phyloP scores from a whole-genome alignment of 1,140 invertebrate species.

The Panulirus ornatus region DNA sequence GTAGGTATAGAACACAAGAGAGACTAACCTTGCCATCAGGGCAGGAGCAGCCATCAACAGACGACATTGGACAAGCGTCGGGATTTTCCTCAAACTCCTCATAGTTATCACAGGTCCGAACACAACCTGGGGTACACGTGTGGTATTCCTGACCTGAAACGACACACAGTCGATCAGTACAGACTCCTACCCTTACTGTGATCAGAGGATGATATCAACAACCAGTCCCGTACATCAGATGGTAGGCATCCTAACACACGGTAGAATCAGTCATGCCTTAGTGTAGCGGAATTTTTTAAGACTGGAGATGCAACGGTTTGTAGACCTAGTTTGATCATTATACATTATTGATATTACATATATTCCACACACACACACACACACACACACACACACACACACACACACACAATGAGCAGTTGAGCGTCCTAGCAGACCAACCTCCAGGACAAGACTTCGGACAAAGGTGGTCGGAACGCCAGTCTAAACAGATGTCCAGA shows the following conservation, averaged over 20 bases:
- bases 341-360: too few relatives aligned
- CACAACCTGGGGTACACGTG: conserved; percentile 84
- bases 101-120: conserved; percentile 84
- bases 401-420: too few relatives aligned
- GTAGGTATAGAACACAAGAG: conserved; percentile 28
- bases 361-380: too few relatives aligned
- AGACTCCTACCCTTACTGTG: too few relatives aligned
- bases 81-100: conserved; percentile 76
- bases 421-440: conserved; percentile 66
- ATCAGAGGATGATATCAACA: neutral
- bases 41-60: conserved; percentile 90
- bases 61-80: conserved; percentile 76
- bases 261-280: too few relatives aligned
- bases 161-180: too few relatives aligned
- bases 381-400: too few relatives aligned
- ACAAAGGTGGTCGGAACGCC: conserved; percentile 84
- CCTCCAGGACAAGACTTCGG: conserved; percentile 81
- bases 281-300: neutral
- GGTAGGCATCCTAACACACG: too few relatives aligned
- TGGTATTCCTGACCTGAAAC: conserved; percentile 82
- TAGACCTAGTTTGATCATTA: too few relatives aligned
- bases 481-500: conserved; percentile 85
- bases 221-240: neutral
- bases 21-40: conserved; percentile 82
- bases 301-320: neutral